phyloP scores from a whole-genome alignment of 1,140 invertebrate genomes.

The Drosophila kohkoa region DNA sequence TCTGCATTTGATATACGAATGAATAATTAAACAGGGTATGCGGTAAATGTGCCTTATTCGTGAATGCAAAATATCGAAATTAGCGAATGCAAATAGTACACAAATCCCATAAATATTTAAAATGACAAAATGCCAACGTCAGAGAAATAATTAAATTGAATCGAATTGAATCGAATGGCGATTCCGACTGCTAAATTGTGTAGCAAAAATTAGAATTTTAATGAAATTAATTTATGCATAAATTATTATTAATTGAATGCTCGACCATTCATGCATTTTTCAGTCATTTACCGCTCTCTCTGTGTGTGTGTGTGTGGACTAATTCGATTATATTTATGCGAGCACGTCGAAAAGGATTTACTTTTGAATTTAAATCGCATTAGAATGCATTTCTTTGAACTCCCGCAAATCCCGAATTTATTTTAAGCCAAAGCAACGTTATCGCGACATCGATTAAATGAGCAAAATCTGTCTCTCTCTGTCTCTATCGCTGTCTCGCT shows the following conservation, averaged over 20 bases:
- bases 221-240: constrained; percentile 63
- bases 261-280: constrained; percentile 6
- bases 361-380: constrained; percentile 22
- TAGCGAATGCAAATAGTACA: constrained; percentile 35
- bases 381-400: constrained; percentile 12
- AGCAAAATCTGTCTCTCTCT: constrained; percentile 2
- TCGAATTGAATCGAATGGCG: not conserved
- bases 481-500: not conserved
- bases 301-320: not conserved
- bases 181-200: constrained; percentile 17
- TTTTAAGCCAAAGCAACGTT: not conserved
- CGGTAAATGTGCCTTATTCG: constrained; percentile 11
- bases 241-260: constrained; percentile 55
- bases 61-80: not conserved
- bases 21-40: constrained; percentile 36
- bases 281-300: not conserved
- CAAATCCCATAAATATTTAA: constrained; percentile 65
- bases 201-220: constrained; percentile 44
- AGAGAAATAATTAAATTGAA: constrained; percentile 46
- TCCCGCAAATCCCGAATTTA: not conserved
- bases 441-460: constrained; percentile 7
- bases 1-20: constrained; percentile 6
- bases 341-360: constrained; percentile 47
- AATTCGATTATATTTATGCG: constrained; percentile 53
- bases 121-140: constrained; percentile 16